Conservation (phyloP, 2,888 invertebrate species). For the Eupithecia subumbrata region DNA sequence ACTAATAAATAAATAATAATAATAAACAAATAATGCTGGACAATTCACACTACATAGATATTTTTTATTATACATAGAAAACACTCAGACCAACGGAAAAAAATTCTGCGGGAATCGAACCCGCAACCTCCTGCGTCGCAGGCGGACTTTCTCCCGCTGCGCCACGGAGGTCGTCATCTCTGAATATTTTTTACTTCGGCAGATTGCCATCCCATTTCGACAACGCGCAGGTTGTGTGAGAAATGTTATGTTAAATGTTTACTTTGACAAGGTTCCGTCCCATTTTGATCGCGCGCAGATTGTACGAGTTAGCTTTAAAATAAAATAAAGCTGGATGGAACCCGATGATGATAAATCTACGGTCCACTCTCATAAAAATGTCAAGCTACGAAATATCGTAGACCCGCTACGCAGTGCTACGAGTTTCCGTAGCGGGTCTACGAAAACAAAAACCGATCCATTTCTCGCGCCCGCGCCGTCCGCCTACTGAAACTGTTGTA, state of each 20-base stretch:
- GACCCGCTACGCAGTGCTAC: constrained; percentile 1
- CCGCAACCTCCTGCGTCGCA: too few relatives aligned
- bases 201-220: neutral
- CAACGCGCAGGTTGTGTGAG: too few relatives aligned
- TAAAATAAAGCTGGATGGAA: neutral
- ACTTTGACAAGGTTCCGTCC: neutral
- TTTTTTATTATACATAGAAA: too few relatives aligned
- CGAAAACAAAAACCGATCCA: neutral
- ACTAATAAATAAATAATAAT: too few relatives aligned
- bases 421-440: constrained; percentile 10
- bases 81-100: too few relatives aligned
- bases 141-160: too few relatives aligned
- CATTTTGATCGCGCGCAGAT: neutral
- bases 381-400: neutral
- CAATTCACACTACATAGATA: too few relatives aligned
- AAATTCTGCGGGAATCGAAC: too few relatives aligned
- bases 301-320: neutral
- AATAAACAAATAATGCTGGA: too few relatives aligned
- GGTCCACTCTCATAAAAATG: neutral
- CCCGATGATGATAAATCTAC: neutral
- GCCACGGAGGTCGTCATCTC: too few relatives aligned
- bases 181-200: too few relatives aligned
- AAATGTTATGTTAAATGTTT: neutral
- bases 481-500: too few relatives aligned
- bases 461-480: neutral